Evolutionary conservation across 2,888 invertebrate species (phyloP).

Genomic region (Blastobasis adustella): DNA sequence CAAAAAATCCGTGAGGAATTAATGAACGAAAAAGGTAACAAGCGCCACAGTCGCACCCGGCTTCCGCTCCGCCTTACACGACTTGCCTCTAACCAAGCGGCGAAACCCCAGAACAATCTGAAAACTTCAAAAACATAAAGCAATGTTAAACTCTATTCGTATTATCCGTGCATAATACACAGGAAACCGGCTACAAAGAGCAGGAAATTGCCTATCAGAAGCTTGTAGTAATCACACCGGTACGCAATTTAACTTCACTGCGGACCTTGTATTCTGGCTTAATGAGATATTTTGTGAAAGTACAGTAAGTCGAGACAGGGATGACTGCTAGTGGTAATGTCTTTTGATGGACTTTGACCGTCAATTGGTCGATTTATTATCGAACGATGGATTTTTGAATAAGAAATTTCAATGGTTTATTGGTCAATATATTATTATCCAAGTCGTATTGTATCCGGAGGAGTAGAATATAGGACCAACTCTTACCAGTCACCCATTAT

Average conservation of each 20-base stretch:
- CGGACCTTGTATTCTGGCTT: conserved; percentile 43
- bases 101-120: conserved; percentile 19
- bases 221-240: conserved; percentile 48
- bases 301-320: conserved; percentile 1
- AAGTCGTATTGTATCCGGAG: too few relatives aligned
- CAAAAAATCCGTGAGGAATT: too few relatives aligned
- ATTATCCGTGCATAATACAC: conserved; percentile 38
- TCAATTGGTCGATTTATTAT: too few relatives aligned
- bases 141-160: conserved; percentile 51
- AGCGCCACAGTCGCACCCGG: neutral
- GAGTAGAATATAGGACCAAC: too few relatives aligned
- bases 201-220: conserved; percentile 70
- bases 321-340: too few relatives aligned
- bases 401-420: too few relatives aligned
- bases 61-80: neutral
- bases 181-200: conserved; percentile 58
- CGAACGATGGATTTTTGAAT: too few relatives aligned
- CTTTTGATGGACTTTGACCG: too few relatives aligned
- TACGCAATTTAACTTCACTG: conserved; percentile 57
- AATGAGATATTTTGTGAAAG: conserved; percentile 55
- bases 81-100: neutral
- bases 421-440: too few relatives aligned
- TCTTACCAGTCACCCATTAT: too few relatives aligned
- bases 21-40: too few relatives aligned
- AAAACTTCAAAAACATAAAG: conserved; percentile 35